These are phyloP conservation scores for Pelodiscus sinensis DNA, from an alignment of 2,113 vertebrate species.

Conservation along the genomic window DNA sequence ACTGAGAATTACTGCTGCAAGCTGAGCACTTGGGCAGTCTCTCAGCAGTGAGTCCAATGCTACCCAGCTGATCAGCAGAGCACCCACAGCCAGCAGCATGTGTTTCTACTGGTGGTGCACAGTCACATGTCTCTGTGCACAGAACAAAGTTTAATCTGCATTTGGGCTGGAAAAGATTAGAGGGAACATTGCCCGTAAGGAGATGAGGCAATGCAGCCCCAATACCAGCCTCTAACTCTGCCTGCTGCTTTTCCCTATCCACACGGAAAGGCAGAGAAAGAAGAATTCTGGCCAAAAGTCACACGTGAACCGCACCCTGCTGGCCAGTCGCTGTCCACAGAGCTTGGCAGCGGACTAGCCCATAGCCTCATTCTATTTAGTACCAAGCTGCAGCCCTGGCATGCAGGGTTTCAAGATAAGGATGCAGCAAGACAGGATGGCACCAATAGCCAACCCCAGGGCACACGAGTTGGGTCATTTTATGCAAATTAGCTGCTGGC, in stretches of 20 bases:
- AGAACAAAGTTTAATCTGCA: too few relatives aligned
- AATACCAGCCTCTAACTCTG: background rate
- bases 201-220: background rate
- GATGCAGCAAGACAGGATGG: background rate
- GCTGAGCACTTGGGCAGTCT: too few relatives aligned
- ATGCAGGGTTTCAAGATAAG: background rate
- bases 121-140: too few relatives aligned
- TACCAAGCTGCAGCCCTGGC: background rate
- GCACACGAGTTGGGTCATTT: too few relatives aligned
- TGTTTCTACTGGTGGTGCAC: too few relatives aligned
- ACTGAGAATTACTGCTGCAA: too few relatives aligned
- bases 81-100: too few relatives aligned
- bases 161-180: too few relatives aligned
- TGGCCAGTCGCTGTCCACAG: too few relatives aligned
- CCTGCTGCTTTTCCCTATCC: accelerated
- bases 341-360: background rate
- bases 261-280: background rate
- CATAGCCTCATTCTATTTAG: background rate
- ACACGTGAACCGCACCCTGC: background rate
- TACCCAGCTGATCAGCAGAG: too few relatives aligned
- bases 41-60: too few relatives aligned
- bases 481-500: background rate
- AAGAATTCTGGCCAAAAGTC: background rate
- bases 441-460: background rate
- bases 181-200: background rate